Evolutionary conservation across 2,888 invertebrate genomes (phyloP), one percentile per base, ranked within the genome.

Genomic region (Dicyrtoma fusca): DNA sequence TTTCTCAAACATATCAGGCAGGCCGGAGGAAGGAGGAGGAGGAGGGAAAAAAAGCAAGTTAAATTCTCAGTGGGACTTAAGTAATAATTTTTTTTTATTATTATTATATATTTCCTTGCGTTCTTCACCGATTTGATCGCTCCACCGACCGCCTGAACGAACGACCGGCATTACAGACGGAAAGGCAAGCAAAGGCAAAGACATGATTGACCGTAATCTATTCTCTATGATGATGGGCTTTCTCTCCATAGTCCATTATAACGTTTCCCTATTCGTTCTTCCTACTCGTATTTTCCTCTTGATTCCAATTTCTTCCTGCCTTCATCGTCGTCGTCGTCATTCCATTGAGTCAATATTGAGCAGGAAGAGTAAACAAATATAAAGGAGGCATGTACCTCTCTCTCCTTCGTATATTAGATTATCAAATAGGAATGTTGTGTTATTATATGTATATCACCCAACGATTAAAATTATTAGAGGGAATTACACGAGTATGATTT

Each of bases 1-100:
- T 66, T 80, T 80, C 77, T 75, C 80, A 80, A 80, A 80, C 76
- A 79, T 62, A 45, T 26, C 34, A 23, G 17, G n/a, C n/a, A 42
- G 34, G 55, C 1, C 5, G 49, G 42, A 49, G 44, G 25, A 13
- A 51, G 44, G 53, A 45, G 19, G 55, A 8, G 42, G 64, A 47
- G 25, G 19, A 49, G 14, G 23, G n/a, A 42, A 34, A 34, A 61
- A 59, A 59, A 34, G 26, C 59, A 59, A 11, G 61, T n/a, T 42
- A 61, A 26, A 61, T 42, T 26, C 34, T 61, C 61, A 34, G 34
- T 42, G 61, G 42, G 34, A 21, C 49, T 49, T 17, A 4, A 49
- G n/a, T 49, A 14, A n/a, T 21, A n/a, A 51, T 17, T 51, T 51
- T n/a, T 34, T 34, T n/a, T n/a, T n/a, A n/a, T n/a, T n/a, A n/a